Percentiles rank a stretch among this genome's conserved stretches.
Evolutionary conservation across 2,113 vertebrate species (phyloP).

Genomic region (Australoheros scitulus): DNA sequence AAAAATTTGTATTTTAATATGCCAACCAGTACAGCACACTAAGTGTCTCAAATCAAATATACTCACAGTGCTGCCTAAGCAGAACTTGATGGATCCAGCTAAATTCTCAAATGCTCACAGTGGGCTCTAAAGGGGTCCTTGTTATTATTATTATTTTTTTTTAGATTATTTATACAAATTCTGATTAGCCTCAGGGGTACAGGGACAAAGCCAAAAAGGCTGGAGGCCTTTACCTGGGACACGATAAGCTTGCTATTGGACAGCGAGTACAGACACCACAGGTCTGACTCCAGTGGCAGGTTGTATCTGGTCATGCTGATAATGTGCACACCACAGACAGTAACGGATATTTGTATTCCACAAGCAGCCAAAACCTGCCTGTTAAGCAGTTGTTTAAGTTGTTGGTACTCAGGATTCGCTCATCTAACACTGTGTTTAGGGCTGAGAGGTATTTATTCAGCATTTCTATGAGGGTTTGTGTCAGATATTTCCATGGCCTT

Average conservation of each 20-base stretch:
- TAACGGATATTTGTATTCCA: neutral
- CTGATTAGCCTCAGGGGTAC: neutral
- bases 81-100: neutral
- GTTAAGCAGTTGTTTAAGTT: neutral
- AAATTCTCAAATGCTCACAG: too few species aligned
- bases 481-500: neutral
- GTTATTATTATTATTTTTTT: neutral
- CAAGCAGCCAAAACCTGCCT: neutral
- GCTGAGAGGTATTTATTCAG: neutral
- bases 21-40: neutral
- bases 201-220: neutral
- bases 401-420: neutral
- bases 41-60: neutral
- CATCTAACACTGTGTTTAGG: rapidly evolving
- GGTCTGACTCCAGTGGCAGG: neutral
- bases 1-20: neutral
- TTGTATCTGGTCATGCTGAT: neutral
- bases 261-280: neutral
- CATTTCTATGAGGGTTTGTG: neutral
- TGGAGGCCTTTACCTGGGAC: neutral
- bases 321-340: neutral
- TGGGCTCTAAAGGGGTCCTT: neutral
- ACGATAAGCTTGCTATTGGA: neutral
- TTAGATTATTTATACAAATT: neutral
- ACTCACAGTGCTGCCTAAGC: neutral